Conservation (phyloP, 2,797 vertebrate species). For the Gambusia yucatana region DNA sequence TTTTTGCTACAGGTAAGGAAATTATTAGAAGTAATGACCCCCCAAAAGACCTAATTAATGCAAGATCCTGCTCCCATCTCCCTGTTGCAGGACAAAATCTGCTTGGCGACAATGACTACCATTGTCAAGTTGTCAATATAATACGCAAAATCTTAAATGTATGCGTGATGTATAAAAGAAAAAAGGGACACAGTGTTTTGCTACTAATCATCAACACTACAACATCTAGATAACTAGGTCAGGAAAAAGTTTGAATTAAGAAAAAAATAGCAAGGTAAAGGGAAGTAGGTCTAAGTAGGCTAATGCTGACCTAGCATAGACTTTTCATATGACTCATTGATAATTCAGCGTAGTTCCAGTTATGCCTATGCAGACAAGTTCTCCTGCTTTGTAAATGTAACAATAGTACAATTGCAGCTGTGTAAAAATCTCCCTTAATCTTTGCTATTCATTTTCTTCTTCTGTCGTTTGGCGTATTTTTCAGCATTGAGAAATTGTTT, state of each 20-base stretch:
- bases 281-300: no score
- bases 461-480: constrained; percentile 38
- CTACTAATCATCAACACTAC: no score
- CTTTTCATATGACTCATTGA: not conserved
- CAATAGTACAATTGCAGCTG: not conserved
- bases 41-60: not conserved
- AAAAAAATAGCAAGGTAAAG: no score
- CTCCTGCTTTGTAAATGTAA: not conserved
- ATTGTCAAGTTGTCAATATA: no score
- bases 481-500: constrained; percentile 27
- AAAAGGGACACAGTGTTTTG: no score
- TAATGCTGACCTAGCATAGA: not conserved
- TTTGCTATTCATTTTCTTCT: constrained; percentile 15
- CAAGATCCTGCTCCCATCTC: no score
- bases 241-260: no score
- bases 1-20: not conserved
- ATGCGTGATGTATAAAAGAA: no score
- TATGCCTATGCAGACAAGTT: not conserved
- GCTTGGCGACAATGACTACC: no score
- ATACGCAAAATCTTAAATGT: no score
- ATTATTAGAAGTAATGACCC: not conserved
- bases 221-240: no score
- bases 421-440: not conserved
- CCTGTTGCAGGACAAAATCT: not conserved
- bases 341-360: not conserved